Evolutionary conservation across 2,113 vertebrate genomes (phyloP).

Genomic region (Corythornis madagascariensis): DNA sequence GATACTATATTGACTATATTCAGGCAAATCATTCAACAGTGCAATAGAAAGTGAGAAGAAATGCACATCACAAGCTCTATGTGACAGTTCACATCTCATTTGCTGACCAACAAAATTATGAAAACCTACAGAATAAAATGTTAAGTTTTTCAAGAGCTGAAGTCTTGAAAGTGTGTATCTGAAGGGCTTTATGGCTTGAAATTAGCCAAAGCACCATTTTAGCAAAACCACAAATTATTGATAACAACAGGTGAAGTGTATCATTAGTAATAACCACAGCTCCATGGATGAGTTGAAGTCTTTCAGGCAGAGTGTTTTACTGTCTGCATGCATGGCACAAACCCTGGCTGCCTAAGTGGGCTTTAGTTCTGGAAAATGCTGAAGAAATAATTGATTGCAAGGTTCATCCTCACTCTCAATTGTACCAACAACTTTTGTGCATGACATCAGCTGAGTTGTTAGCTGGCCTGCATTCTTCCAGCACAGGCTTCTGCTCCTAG

Average conservation of each 20-base stretch:
- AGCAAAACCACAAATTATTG: slow-evolving; percentile 35
- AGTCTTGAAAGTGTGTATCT: slow-evolving; percentile 26
- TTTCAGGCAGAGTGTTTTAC: background rate
- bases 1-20: background rate
- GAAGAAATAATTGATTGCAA: background rate
- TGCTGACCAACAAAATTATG: background rate
- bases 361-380: background rate
- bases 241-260: background rate
- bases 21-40: slow-evolving; percentile 8
- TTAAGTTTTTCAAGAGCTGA: slow-evolving; percentile 15
- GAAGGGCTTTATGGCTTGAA: background rate
- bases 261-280: background rate
- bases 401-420: background rate
- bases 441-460: background rate
- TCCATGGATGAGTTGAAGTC: background rate
- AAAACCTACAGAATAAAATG: background rate
- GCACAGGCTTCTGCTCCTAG: background rate
- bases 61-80: background rate
- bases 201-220: background rate
- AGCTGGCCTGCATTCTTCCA: background rate
- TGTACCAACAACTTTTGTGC: background rate
- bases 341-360: background rate
- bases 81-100: background rate
- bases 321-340: background rate
- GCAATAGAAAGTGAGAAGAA: slow-evolving; percentile 24